Conservation (phyloP, 2,113 vertebrate species). For the Cyanocitta stelleri region DNA sequence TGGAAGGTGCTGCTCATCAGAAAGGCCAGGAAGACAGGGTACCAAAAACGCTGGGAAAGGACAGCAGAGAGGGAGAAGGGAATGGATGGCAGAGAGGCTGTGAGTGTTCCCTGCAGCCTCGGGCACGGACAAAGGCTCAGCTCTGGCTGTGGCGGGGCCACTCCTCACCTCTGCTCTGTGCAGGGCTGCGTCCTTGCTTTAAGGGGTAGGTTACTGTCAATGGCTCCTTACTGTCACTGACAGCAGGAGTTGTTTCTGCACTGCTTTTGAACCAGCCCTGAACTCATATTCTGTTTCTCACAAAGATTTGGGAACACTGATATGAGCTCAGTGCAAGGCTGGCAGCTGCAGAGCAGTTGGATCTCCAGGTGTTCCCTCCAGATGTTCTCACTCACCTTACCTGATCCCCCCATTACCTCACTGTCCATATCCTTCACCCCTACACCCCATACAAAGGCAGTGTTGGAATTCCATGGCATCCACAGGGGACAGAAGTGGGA, state of each 20-base stretch:
- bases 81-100: not conserved
- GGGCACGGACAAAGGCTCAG: not conserved
- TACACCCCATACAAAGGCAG: not conserved
- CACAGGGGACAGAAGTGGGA: not conserved
- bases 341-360: not conserved
- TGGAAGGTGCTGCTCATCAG: not conserved
- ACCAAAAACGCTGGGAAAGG: not conserved
- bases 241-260: not conserved
- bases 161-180: not conserved
- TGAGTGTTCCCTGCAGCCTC: not conserved
- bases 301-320: not conserved
- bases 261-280: not conserved
- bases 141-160: not conserved
- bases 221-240: not conserved
- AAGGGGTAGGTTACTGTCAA: not conserved
- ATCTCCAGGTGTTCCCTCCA: not conserved
- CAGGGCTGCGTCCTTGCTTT: not conserved
- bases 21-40: not conserved
- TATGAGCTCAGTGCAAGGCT: not conserved
- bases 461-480: not conserved
- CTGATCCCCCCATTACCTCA: not conserved
- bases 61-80: not conserved
- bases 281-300: not conserved
- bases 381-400: not conserved
- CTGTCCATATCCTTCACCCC: accelerated